Conservation (phyloP, 2,888 invertebrate species). For the Bursaphelenchus okinawaensis region DNA sequence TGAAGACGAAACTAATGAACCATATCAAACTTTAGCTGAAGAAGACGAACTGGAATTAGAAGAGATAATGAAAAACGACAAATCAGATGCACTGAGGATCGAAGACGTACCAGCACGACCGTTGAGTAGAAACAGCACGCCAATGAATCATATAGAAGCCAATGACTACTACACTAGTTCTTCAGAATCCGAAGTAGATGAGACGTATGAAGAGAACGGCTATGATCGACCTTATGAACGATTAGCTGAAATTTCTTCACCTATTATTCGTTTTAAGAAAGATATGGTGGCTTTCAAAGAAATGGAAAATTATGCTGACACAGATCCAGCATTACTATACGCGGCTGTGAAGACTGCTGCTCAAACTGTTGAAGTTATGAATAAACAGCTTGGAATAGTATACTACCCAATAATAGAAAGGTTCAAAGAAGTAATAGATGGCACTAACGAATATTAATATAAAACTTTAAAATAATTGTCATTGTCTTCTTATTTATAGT, state of each 20-base stretch:
- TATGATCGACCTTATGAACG: slow-evolving; percentile 46
- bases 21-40: slow-evolving; percentile 26
- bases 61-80: slow-evolving; percentile 14
- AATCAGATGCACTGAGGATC: slow-evolving; percentile 12
- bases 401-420: too few relatives aligned
- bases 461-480: too few relatives aligned
- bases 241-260: slow-evolving; percentile 45
- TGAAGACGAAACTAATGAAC: slow-evolving; percentile 25
- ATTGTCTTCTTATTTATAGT: too few relatives aligned
- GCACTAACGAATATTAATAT: too few relatives aligned
- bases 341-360: too few relatives aligned
- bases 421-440: too few relatives aligned
- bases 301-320: too few relatives aligned
- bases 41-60: slow-evolving; percentile 16
- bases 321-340: too few relatives aligned
- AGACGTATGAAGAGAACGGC: slow-evolving; percentile 23
- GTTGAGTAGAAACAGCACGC: slow-evolving; percentile 1
- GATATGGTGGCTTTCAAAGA: too few relatives aligned
- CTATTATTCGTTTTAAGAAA: too few relatives aligned
- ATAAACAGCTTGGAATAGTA: too few relatives aligned
- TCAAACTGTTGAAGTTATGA: too few relatives aligned
- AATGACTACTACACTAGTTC: slow-evolving; percentile 13
- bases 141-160: slow-evolving; percentile 8
- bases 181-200: slow-evolving; percentile 24
- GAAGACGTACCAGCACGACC: background rate